These are phyloP conservation scores for Stramonita haemastoma DNA, from an alignment of 2,888 invertebrate species.

Conservation along the genomic window DNA sequence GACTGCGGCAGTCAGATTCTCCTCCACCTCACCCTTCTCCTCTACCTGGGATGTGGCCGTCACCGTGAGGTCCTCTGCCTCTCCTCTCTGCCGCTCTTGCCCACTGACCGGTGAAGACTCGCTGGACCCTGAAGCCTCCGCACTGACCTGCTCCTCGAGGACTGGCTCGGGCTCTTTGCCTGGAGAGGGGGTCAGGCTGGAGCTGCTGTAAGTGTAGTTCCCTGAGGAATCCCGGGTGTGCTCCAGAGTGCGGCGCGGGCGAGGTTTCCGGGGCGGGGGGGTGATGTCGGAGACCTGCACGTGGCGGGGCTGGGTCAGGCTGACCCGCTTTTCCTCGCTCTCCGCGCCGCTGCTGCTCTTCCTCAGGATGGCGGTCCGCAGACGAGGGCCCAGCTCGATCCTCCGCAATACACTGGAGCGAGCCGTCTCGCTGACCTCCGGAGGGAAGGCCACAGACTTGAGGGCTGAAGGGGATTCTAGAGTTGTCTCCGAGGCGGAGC, in stretches of 20 bases:
- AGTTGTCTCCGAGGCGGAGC: background rate
- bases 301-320: constrained; percentile 39
- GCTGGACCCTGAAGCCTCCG: background rate
- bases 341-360: constrained; percentile 46
- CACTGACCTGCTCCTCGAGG: background rate
- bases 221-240: constrained; percentile 5
- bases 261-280: constrained; percentile 43
- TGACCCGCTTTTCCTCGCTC: constrained; percentile 34
- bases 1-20: background rate
- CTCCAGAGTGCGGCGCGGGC: constrained; percentile 25
- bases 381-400: constrained; percentile 48
- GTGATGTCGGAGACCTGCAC: constrained; percentile 41
- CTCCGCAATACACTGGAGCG: constrained; percentile 42
- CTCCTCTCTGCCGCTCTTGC: background rate
- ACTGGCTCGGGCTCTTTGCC: background rate
- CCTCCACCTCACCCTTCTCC: background rate
- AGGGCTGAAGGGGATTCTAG: background rate
- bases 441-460: background rate
- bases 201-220: background rate
- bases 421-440: constrained; percentile 32
- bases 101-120: background rate
- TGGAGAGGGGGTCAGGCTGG: background rate
- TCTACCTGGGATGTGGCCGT: background rate
- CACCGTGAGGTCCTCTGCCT: background rate
- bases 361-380: constrained; percentile 49